Percentiles rank a stretch among this genome's conserved stretches.
These are phyloP conservation scores for Campodea augens DNA, from an alignment of 1,140 invertebrate genomes.

Conservation along the genomic window DNA sequence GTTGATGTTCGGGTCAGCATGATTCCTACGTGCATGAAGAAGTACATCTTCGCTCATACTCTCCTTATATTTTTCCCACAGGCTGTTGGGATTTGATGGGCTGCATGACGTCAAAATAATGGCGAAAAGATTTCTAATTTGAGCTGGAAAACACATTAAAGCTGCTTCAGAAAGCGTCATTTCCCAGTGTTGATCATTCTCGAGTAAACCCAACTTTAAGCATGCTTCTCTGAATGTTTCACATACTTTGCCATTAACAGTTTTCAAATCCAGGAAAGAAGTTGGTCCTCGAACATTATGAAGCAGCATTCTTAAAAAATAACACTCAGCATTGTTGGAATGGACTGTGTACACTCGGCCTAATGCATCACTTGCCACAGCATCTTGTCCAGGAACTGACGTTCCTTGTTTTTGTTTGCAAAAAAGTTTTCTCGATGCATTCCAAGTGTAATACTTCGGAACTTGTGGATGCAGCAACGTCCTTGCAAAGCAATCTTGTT, in stretches of 20 bases:
- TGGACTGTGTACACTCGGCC: conserved; percentile 22
- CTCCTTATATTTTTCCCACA: conserved; percentile 11
- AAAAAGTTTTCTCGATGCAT: conserved; percentile 12
- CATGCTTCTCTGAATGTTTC: conserved; percentile 20
- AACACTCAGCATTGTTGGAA: conserved; percentile 22
- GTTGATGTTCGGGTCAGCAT: no score
- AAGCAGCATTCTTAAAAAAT: conserved; percentile 24
- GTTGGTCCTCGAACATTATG: conserved; percentile 22
- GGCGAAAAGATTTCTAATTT: conserved; percentile 13
- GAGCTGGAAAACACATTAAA: conserved; percentile 5
- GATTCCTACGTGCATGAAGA: no score
- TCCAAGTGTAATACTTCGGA: conserved; percentile 20
- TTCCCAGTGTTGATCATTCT: conserved; percentile 20
- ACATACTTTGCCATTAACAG: conserved; percentile 17
- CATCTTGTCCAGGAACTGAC: no score
- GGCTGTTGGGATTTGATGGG: conserved; percentile 8
- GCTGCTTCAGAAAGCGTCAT: no score
- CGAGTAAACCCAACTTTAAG: conserved; percentile 15
- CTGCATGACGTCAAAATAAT: conserved; percentile 10
- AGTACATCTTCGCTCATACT: no score
- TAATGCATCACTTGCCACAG: no score
- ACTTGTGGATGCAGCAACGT: conserved; percentile 18
- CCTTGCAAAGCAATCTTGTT: conserved; percentile 17
- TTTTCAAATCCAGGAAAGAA: conserved; percentile 22
- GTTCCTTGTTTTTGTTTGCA: conserved; percentile 11